A percentile compares a stretch with the other conserved stretches of the same genome.
These are phyloP conservation scores for Clinocottus analis DNA, from an alignment of 2,113 vertebrate species.

Conservation along the genomic window DNA sequence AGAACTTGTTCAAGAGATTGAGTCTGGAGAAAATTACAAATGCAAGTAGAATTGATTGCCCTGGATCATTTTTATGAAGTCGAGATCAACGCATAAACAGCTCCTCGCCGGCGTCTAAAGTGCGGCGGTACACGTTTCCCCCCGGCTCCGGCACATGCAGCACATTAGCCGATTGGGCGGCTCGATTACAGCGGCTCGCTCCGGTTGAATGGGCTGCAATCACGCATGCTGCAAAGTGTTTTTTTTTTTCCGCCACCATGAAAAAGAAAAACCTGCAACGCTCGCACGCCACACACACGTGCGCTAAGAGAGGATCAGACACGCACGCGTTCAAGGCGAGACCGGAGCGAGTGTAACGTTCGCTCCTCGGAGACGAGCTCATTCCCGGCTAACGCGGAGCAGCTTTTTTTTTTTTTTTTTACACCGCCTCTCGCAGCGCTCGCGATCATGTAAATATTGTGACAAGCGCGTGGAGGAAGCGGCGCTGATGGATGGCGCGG, in stretches of 20 bases:
- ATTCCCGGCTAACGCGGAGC: conserved; percentile 58
- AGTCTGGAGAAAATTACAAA: conserved; percentile 20
- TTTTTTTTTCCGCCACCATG: conserved; percentile 56
- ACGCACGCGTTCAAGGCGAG: conserved; percentile 11
- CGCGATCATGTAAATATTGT: conserved; percentile 67
- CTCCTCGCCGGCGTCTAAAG: neutral
- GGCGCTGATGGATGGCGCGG: conserved; percentile 46
- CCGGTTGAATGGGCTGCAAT: conserved; percentile 59
- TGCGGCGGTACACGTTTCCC: conserved; percentile 7
- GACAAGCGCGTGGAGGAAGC: conserved; percentile 46
- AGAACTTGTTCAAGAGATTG: conserved; percentile 9
- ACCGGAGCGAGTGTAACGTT: conserved; percentile 40
- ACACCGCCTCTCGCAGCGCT: conserved; percentile 44
- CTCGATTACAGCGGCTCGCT: conserved; percentile 53
- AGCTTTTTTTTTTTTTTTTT: too few species aligned
- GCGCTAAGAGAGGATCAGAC: conserved; percentile 52
- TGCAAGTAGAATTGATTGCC: neutral
- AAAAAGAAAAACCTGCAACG: conserved; percentile 28
- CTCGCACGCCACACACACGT: conserved; percentile 51
- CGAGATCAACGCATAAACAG: too few species aligned
- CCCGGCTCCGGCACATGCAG: conserved; percentile 51
- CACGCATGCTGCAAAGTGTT: conserved; percentile 69
- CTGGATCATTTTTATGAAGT: neutral
- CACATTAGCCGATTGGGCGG: conserved; percentile 56
- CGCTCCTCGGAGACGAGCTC: conserved; percentile 53